A percentile compares a stretch with the other conserved stretches of the same genome.
Evolutionary conservation across 2,113 vertebrate species (phyloP).

Genomic region (Ardeotis arabs): DNA sequence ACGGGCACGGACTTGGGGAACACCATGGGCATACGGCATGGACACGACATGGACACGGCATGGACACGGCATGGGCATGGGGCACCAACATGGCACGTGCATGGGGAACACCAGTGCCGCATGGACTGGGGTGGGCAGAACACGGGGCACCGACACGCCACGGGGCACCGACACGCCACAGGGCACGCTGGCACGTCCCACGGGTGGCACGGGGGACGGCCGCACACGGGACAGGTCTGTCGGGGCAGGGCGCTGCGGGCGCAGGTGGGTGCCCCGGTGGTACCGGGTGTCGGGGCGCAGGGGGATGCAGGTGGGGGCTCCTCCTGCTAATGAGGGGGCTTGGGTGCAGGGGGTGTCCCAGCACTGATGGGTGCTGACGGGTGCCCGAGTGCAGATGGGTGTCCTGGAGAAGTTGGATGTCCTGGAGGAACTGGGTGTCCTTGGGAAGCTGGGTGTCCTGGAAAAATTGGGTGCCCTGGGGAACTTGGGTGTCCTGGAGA

Average conservation of each 20-base stretch:
- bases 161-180: fast-evolving
- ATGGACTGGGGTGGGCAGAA: background rate
- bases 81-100: background rate
- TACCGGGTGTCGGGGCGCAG: no score
- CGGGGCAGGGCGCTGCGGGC: background rate
- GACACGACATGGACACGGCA: background rate
- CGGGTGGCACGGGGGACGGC: background rate
- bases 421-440: no score
- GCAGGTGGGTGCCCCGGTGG: background rate
- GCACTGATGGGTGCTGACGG: no score
- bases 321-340: no score
- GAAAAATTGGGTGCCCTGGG: no score
- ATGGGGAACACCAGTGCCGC: background rate
- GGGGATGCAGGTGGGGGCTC: no score
- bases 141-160: background rate
- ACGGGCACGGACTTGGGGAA: background rate
- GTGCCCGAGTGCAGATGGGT: no score
- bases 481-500: no score
- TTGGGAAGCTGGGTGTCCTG: no score
- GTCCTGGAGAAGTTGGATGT: no score
- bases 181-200: fast-evolving
- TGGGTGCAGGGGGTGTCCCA: no score
- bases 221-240: background rate
- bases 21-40: background rate
- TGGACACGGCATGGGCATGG: fast-evolving